Conservation (phyloP, 2,888 invertebrate genomes). For the Parapristionchus giblindavisi region DNA sequence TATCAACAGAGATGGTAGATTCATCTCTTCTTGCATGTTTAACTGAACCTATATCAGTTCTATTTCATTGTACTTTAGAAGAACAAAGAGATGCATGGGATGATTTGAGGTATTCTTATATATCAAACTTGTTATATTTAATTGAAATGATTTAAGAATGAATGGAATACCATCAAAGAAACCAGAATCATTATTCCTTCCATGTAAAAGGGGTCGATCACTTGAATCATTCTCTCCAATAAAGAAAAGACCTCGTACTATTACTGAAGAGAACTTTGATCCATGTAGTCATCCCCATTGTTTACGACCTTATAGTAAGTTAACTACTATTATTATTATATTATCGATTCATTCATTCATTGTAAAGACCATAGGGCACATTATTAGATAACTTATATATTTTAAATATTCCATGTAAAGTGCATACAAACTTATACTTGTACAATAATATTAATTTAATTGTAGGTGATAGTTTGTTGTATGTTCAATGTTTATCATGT, state of each 20-base stretch:
- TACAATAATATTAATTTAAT: neutral
- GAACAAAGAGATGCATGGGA: neutral
- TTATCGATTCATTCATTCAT: no score
- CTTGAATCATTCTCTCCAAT: neutral
- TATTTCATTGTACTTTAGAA: neutral
- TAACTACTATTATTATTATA: no score
- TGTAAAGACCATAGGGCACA: no score
- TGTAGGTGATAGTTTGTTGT: neutral
- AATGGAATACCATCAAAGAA: no score
- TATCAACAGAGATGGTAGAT: neutral
- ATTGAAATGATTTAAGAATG: no score
- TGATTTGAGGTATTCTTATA: no score
- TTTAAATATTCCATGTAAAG: no score
- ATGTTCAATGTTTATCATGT: neutral
- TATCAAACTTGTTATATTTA: no score
- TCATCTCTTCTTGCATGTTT: neutral
- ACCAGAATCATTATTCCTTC: no score
- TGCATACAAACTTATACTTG: no score
- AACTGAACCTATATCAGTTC: neutral
- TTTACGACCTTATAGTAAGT: neutral
- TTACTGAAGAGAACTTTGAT: neutral
- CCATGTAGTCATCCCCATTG: neutral
- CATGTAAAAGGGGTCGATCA: neutral
- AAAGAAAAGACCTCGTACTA: neutral
- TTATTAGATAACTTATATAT: no score